Evolutionary conservation across 2,797 vertebrate genomes (phyloP), one percentile per base, ranked within the genome.

Genomic region (Mus minutoides): DNA sequence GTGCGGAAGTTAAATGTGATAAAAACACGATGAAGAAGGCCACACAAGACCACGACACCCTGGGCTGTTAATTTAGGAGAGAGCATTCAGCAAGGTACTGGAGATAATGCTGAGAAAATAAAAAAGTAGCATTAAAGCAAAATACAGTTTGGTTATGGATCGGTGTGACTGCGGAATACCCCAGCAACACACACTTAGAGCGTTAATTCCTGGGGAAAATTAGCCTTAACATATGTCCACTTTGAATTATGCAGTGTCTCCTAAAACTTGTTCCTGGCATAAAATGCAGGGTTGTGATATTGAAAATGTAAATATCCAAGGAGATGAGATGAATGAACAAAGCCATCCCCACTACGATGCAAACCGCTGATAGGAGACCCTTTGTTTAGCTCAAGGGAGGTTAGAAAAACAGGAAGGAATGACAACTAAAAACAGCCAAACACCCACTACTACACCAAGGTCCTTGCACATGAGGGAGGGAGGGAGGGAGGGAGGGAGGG

Each of bases 1-100:
- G 94, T 96, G 77, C 76, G 92, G 97, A 97, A 97, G 97, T 96
- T 96, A 94, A 95, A 88, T 96, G 97, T 97, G 97, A 98, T 97
- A 97, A 97, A 88, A 97, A 98, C 4, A 34, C 94, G 69, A 37
- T 64, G 85, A 97, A 79, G 96, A 94, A 96, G 91, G 97, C 96
- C 94, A 95, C 71, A 90, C 58, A 10, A 71, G 95, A 90, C 97
- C 94, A 82, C 3, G 96, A 34, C 78, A 43, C 85, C 88, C 92
- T 1, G 21, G 83, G 84, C 90, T 95, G 96, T 97, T 98, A 98
- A 97, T 97, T 96, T 91, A 97, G 96, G 91, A 97, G 93, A 95
- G 90, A 97, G 96, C 95, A 3, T 95, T 88, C 92, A 29, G 43
- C 64, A 4, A 89, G 90, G 90, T 40, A 43, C 58, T 49, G 75